These are phyloP conservation scores for Asobara japonica DNA, from an alignment of 1,140 invertebrate species.

Conservation along the genomic window DNA sequence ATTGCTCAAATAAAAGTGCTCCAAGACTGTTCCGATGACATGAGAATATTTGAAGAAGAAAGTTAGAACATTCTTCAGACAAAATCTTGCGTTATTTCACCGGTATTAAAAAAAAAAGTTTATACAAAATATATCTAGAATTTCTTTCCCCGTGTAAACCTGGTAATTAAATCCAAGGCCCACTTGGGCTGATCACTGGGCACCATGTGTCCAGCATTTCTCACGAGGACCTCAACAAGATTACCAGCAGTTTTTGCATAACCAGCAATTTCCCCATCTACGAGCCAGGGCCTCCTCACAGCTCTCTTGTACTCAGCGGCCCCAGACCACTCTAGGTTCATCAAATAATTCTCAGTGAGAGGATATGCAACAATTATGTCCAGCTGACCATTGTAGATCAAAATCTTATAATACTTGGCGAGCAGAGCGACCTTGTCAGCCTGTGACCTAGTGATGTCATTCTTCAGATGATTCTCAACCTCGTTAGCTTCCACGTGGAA, in stretches of 20 bases:
- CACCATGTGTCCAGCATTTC: conserved; percentile 87
- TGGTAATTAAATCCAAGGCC: conserved; percentile 79
- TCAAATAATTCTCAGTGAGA: conserved; percentile 78
- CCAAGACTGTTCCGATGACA: too few relatives aligned
- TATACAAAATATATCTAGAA: background rate
- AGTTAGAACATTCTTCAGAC: too few relatives aligned
- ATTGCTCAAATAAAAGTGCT: too few relatives aligned
- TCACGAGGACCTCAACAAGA: conserved; percentile 82
- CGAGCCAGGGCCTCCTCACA: conserved; percentile 74
- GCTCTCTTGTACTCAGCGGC: conserved; percentile 74
- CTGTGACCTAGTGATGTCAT: conserved; percentile 86
- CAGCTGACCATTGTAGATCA: conserved; percentile 85
- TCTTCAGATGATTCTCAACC: conserved; percentile 76
- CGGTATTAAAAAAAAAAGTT: too few relatives aligned
- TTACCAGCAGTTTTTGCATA: conserved; percentile 79
- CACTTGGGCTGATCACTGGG: conserved; percentile 84
- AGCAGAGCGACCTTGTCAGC: conserved; percentile 79
- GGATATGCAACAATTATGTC: conserved; percentile 88
- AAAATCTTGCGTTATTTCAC: too few relatives aligned
- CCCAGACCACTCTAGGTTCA: conserved; percentile 74
- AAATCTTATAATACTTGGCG: conserved; percentile 73
- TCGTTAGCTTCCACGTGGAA: conserved; percentile 70
- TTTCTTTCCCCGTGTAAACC: conserved; percentile 76
- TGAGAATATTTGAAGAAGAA: too few relatives aligned
- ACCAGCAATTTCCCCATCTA: conserved; percentile 77